phyloP scores from a whole-genome alignment of 2,888 invertebrate genomes.

The Octonoba sinensis region DNA sequence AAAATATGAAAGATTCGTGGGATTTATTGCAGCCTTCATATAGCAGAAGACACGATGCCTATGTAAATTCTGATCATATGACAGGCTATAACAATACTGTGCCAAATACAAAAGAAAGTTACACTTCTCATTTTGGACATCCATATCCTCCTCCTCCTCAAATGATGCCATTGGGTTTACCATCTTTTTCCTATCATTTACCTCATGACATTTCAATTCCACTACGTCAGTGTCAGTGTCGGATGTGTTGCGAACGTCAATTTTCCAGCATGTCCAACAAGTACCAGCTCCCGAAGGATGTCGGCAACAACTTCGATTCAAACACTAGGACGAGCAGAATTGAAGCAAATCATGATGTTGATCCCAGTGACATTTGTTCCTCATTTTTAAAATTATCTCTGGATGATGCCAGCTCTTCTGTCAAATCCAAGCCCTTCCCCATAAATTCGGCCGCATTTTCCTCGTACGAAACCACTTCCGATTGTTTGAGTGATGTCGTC shows the following conservation, averaged over 20 bases:
- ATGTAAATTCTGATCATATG: slow-evolving; percentile 28
- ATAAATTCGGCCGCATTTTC: slow-evolving; percentile 12
- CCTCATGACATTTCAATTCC: slow-evolving; percentile 45
- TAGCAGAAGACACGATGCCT: slow-evolving; percentile 16
- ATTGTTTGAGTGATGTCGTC: slow-evolving; percentile 30
- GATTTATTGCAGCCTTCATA: slow-evolving; percentile 34
- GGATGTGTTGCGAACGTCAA: slow-evolving; percentile 48
- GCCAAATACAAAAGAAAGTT: slow-evolving; percentile 57
- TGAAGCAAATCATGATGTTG: slow-evolving; percentile 31
- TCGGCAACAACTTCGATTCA: slow-evolving; percentile 28
- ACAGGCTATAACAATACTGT: slow-evolving; percentile 44
- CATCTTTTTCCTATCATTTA: slow-evolving; percentile 32
- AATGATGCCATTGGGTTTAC: slow-evolving; percentile 36
- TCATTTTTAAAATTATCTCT: slow-evolving; percentile 45
- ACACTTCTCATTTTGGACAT: slow-evolving; percentile 41
- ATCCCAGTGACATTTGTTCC: slow-evolving; percentile 42
- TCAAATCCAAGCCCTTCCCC: slow-evolving; percentile 51
- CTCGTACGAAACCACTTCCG: slow-evolving; percentile 26
- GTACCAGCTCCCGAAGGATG: slow-evolving; percentile 24
- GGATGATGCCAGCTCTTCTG: slow-evolving; percentile 13
- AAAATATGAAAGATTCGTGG: slow-evolving; percentile 53
- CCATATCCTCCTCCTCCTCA: slow-evolving; percentile 40
- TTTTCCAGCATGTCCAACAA: slow-evolving; percentile 42
- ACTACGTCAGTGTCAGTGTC: slow-evolving; percentile 45
- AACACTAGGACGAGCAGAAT: slow-evolving; percentile 8